Conservation (phyloP, 2,797 vertebrate species). For the Bufotes viridis region DNA sequence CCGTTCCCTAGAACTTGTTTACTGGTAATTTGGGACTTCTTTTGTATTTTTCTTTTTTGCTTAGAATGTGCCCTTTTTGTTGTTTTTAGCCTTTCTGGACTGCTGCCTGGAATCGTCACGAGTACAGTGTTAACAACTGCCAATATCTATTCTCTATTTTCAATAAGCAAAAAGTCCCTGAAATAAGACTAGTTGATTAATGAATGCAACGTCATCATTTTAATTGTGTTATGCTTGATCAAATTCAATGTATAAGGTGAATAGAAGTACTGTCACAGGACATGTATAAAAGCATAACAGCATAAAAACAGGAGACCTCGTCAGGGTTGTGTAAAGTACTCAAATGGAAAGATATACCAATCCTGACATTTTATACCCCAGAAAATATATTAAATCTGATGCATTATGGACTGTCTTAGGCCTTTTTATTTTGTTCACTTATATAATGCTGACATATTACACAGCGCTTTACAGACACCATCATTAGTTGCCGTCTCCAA, state of each 20-base stretch:
- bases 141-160: neutral
- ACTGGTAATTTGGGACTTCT: neutral
- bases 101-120: neutral
- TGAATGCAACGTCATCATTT: neutral
- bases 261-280: neutral
- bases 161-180: neutral
- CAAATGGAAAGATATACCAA: no score
- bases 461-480: no score
- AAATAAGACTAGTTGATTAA: neutral
- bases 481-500: no score
- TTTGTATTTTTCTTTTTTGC: neutral
- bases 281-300: neutral
- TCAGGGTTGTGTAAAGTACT: no score
- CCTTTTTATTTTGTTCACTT: no score
- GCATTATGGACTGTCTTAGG: no score
- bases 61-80: neutral
- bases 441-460: no score
- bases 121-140: neutral
- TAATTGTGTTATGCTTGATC: neutral
- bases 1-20: neutral
- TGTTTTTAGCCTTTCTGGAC: constrained; percentile 7
- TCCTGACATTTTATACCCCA: no score
- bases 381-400: no score
- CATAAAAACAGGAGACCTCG: no score
- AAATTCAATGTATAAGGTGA: neutral